Base-by-base conservation (phyloP, 2,888 invertebrate species). In the Erannis defoliaria region DNA sequence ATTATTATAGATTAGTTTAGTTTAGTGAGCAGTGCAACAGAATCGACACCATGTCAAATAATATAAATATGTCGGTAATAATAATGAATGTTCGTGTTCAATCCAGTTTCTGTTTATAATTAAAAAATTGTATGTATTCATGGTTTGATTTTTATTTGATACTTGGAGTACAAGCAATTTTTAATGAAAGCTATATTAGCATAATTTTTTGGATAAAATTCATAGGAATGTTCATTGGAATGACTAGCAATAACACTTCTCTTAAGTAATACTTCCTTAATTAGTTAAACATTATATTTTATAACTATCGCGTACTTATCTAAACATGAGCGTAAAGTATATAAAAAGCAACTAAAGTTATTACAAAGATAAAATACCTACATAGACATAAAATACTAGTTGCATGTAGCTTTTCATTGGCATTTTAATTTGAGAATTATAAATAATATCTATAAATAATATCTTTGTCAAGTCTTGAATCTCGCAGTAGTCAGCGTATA, bases 171-270 rank as follows among this genome's bases (percentile, higher is more conserved):
- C 19, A 65, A 62, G 59, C 63, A 40, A 55, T 31, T 35, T 60
- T 38, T 51, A 53, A 55, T 45, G 26, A 26, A 29, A 51, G 35
- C 43, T 35, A 16, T 37, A 35, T 16, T 19, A 55, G 50, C 50
- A 16, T 35, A 35, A 45, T 33, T 38, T 48, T 45, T 48, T 56
- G 31, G 19, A 37, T 51, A 37, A 49, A 53, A 56, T 48, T 57
- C 43, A 14, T 64, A 67, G 71, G 68, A 71, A 71, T 71, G 68
- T 68, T 67, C 62, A 66, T 48, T 67, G 61, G 56, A 70, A 76
- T 80, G 80, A 80, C 81, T 80, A 80, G 80, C 76, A 67, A 50
- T 50, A 54, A 63, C 50, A 54, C 63, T 63, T 62, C 16, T 18
- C 23, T 23, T 45, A 45, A 5, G 55, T 58, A 5, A 35, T 35